These are phyloP conservation scores for Alca torda DNA, from an alignment of 2,797 vertebrate genomes.

Conservation along the genomic window DNA sequence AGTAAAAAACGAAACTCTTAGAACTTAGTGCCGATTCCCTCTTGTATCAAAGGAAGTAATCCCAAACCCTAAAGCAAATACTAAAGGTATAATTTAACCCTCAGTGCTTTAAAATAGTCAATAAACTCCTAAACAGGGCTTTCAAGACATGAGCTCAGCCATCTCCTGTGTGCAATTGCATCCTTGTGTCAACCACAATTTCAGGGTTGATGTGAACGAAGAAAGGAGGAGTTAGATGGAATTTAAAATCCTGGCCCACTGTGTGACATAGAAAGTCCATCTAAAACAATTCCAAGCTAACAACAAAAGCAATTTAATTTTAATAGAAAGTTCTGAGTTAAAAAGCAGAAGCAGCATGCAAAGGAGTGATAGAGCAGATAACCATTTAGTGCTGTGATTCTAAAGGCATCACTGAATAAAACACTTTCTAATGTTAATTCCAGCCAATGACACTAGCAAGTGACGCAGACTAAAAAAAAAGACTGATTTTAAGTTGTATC, in stretches of 20 bases:
- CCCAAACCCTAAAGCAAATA: not conserved
- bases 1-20: not conserved
- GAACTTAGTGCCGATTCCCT: not conserved
- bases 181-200: not conserved
- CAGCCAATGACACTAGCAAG: not conserved
- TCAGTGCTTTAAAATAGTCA: not conserved
- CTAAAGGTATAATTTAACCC: not conserved
- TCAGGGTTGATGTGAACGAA: not conserved
- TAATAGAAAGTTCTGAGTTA: not conserved
- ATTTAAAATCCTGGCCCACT: not conserved
- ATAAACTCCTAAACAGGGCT: not conserved
- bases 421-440: not conserved
- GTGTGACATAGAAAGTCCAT: not conserved
- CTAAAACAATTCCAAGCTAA: not conserved
- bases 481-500: not conserved
- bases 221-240: not conserved
- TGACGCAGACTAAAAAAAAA: not conserved
- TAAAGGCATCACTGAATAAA: not conserved
- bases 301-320: not conserved
- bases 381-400: not conserved
- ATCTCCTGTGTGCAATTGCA: not conserved
- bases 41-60: not conserved
- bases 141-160: not conserved
- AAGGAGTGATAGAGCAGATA: not conserved
- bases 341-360: not conserved